These are phyloP conservation scores for Chrysaora quinquecirrha DNA, from an alignment of 30 jellyfish, hydroid and myxozoan genomes.

Conservation along the genomic window DNA sequence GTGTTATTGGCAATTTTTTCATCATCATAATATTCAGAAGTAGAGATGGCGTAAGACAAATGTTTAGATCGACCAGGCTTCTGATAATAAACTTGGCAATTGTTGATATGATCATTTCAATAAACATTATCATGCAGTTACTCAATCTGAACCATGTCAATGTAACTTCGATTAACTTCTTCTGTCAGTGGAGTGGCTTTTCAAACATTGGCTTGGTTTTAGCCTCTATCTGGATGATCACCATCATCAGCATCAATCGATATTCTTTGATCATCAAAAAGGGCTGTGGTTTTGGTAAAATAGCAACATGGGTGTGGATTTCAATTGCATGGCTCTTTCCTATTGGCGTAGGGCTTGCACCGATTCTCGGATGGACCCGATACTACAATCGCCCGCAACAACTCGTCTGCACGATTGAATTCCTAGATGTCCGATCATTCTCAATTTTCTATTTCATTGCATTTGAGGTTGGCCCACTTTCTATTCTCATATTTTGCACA, in stretches of 20 bases:
- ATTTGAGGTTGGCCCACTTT: slow-evolving; percentile 27
- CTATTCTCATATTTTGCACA: not conserved
- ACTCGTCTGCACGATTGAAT: slow-evolving; percentile 32
- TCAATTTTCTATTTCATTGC: slow-evolving; percentile 11
- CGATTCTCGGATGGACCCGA: slow-evolving; percentile 47
- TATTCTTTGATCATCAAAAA: slow-evolving; percentile 7
- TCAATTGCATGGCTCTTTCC: slow-evolving; percentile 18
- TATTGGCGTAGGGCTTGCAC: slow-evolving; percentile 18
- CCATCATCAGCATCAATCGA: slow-evolving; percentile 44
- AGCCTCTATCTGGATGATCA: slow-evolving; percentile 46
- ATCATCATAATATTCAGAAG: slow-evolving; percentile 1
- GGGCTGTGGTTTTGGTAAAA: not conserved
- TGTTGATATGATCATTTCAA: slow-evolving; percentile 23
- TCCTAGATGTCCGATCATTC: slow-evolving; percentile 13
- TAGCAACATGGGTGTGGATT: not conserved
- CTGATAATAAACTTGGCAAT: slow-evolving; percentile 15
- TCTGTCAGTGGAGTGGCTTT: slow-evolving; percentile 53
- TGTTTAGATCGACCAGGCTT: slow-evolving; percentile 25
- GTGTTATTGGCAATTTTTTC: slow-evolving; percentile 27
- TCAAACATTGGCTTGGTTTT: slow-evolving; percentile 32
- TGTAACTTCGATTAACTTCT: not conserved
- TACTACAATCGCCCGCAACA: not conserved
- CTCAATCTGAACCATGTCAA: slow-evolving; percentile 19
- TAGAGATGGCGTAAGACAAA: not conserved
- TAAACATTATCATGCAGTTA: slow-evolving; percentile 3